phyloP scores from a whole-genome alignment of 2,888 invertebrate species.

The Lottia scabra region DNA sequence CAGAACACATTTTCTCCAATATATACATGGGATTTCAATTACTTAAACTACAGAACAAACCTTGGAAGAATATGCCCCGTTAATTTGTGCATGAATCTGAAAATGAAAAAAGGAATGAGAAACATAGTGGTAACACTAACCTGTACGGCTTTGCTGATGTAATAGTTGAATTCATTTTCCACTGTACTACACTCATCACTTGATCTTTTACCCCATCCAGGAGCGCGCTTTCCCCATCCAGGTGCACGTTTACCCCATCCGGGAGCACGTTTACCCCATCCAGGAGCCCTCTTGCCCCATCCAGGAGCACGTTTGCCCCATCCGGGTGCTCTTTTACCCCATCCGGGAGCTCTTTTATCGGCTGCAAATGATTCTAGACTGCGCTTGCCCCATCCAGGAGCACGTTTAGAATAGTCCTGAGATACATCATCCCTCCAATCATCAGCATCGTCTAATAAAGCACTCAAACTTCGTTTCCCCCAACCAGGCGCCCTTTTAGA shows the following conservation, averaged over 20 bases:
- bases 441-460: conserved; percentile 30
- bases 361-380: conserved; percentile 24
- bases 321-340: conserved; percentile 49
- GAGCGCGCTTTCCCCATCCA: conserved; percentile 55
- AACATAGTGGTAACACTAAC: conserved; percentile 15
- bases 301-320: conserved; percentile 43
- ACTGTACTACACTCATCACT: conserved; percentile 26
- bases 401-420: conserved; percentile 36
- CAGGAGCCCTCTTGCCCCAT: conserved; percentile 44
- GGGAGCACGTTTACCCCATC: conserved; percentile 54
- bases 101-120: background rate
- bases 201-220: conserved; percentile 52
- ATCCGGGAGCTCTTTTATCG: conserved; percentile 41
- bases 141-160: conserved; percentile 26
- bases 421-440: conserved; percentile 27
- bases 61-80: no score
- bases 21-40: no score
- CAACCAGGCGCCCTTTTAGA: conserved; percentile 46
- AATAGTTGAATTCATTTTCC: conserved; percentile 21
- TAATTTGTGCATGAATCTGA: no score
- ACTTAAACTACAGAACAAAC: no score
- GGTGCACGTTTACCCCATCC: conserved; percentile 55
- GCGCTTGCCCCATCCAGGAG: conserved; percentile 48
- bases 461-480: conserved; percentile 37
- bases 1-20: no score